Percentiles rank a stretch among this genome's conserved stretches.
Conservation (phyloP, 2,797 vertebrate species). For the Oryzias sinensis region DNA sequence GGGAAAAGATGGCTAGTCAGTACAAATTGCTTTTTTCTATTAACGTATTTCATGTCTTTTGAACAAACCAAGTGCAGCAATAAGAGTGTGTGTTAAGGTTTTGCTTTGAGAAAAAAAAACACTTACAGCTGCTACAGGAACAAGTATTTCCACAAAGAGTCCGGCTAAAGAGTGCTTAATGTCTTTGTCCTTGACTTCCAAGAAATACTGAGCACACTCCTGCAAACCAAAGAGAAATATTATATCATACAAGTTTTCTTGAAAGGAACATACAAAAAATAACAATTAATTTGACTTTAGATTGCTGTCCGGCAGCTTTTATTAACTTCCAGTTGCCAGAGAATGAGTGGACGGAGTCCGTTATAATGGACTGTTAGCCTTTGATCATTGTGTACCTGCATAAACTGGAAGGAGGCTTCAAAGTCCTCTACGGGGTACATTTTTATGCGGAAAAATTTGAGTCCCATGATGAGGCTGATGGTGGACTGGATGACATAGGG, state of each 20-base stretch:
- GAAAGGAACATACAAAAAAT: too few relatives aligned
- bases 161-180: constrained; percentile 97
- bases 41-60: neutral
- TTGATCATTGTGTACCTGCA: constrained; percentile 84
- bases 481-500: constrained; percentile 93
- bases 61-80: neutral
- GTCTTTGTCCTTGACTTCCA: constrained; percentile 99
- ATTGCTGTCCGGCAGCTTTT: too few relatives aligned
- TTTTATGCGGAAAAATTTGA: constrained; percentile 99
- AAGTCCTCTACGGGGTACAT: constrained; percentile 99
- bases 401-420: constrained; percentile 98
- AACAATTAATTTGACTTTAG: too few relatives aligned
- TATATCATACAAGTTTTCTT: constrained; percentile 10
- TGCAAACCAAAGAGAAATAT: constrained; percentile 50
- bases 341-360: too few relatives aligned
- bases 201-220: constrained; percentile 99
- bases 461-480: constrained; percentile 99
- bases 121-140: constrained; percentile 98
- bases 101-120: constrained; percentile 24
- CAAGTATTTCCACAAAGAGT: constrained; percentile 97
- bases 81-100: neutral
- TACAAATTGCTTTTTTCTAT: neutral
- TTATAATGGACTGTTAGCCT: too few relatives aligned
- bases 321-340: too few relatives aligned
- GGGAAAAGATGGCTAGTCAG: constrained; percentile 7